Base-by-base conservation (phyloP, 2,888 invertebrate genomes). In the Tenodera sinensis region DNA sequence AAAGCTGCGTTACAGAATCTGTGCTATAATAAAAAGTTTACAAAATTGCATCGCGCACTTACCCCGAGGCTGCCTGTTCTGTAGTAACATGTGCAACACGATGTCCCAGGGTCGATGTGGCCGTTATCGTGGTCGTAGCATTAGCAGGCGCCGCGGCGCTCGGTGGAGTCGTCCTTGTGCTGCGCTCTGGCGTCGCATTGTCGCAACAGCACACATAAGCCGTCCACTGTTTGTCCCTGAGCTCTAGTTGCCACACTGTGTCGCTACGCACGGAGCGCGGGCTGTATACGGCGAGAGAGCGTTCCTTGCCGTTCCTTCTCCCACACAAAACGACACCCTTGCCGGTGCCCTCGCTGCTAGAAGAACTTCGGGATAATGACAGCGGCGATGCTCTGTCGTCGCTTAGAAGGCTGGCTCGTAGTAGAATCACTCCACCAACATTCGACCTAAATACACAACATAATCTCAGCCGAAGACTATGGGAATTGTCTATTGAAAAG, bases 181-280 rank as follows among this genome's bases (percentile, higher is more conserved):
- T 30, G 15, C 28, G 28, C 28, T 28, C 82, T 15, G 82, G 28
- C 42, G 86, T 83, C 27, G 89, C 85, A 47, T 82, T 85, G 87
- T 90, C 89, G 87, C 90, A 92, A 90, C 92, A 92, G 90, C 92
- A 92, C 81, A 92, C 91, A 90, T 92, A 92, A 34, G 92, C 91
- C 14, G 92, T 92, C 92, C 92, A 92, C 85, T 91, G 89, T 87
- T 90, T 91, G 83, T 91, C 91, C 28, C 91, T 91, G 20, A 90
- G 86, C n/a, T 91, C 90, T 42, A 90, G 89, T 83, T 91, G 90
- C 91, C 91, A 91, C 15, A 91, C 90, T 6, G 91, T 91, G 84
- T 91, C 90, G 83, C 91, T 88, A 15, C 84, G 71, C 34, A 83
- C n/a, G 86, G 83, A 89, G 28, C 89, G 54, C 20, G 90, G 89